Conservation (phyloP, 2,113 vertebrate genomes). For the Cynopterus brachyotis region DNA sequence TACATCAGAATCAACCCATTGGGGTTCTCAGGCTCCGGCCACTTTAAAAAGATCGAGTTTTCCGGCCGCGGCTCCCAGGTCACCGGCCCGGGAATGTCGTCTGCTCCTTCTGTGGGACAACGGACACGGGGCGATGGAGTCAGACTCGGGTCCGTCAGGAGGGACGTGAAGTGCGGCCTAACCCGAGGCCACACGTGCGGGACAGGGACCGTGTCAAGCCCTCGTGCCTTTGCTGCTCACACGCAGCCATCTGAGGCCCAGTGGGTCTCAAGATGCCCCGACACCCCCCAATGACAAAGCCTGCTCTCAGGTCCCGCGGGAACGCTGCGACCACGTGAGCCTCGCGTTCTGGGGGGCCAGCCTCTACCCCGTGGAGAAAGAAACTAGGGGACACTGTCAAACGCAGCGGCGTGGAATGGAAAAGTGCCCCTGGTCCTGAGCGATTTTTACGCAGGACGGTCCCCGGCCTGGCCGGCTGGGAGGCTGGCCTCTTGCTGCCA, state of each 20-base stretch:
- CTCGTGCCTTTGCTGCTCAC: neutral
- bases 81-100: constrained; percentile 94
- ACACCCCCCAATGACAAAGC: rapidly evolving
- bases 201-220: rapidly evolving
- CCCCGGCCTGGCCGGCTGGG: rapidly evolving
- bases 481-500: rapidly evolving
- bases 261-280: rapidly evolving
- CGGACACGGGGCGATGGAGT: neutral
- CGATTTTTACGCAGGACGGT: rapidly evolving
- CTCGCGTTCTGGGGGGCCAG: neutral
- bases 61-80: constrained; percentile 87
- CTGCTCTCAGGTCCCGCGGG: neutral
- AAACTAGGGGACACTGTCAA: rapidly evolving
- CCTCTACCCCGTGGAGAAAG: rapidly evolving
- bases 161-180: neutral
- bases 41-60: constrained; percentile 91
- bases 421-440: rapidly evolving
- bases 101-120: constrained; percentile 89
- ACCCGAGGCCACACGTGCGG: rapidly evolving
- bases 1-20: constrained; percentile 98
- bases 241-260: no score
- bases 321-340: neutral
- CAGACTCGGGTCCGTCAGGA: rapidly evolving
- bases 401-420: rapidly evolving
- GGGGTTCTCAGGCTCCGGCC: constrained; percentile 91